Percentiles rank a stretch among this genome's conserved stretches.
Conservation (phyloP, 2,888 invertebrate species). For the Beris chalybata region DNA sequence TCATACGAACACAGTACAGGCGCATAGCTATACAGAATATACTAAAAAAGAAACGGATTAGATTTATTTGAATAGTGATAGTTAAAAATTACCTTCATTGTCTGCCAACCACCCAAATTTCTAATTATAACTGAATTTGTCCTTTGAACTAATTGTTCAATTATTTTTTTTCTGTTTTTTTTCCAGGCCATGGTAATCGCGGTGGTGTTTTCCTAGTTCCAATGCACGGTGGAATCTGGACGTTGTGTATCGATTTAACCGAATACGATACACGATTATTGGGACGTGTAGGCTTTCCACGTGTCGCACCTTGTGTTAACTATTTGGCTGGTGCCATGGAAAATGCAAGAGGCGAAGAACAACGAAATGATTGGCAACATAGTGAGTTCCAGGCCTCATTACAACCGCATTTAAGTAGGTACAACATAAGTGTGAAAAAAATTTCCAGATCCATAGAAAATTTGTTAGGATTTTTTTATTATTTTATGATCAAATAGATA, state of each 20-base stretch:
- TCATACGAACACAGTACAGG: no score
- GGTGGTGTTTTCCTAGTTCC: conserved; percentile 74
- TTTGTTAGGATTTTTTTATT: background rate
- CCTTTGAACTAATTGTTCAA: background rate
- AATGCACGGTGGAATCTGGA: conserved; percentile 91
- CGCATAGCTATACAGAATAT: no score
- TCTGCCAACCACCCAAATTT: no score
- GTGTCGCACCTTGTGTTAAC: conserved; percentile 71
- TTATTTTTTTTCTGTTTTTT: conserved; percentile 9
- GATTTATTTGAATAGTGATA: no score
- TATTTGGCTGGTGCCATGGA: conserved; percentile 74
- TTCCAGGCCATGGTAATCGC: conserved; percentile 57
- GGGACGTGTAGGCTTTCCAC: conserved; percentile 67
- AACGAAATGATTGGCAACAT: conserved; percentile 79
- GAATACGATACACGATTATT: conserved; percentile 73
- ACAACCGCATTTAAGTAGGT: conserved; percentile 57
- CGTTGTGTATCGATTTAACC: conserved; percentile 79
- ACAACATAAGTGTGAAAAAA: conserved; percentile 40
- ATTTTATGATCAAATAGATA: background rate
- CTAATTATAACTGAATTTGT: no score
- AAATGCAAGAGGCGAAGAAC: conserved; percentile 66
- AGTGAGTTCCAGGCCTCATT: conserved; percentile 62
- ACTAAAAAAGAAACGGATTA: no score
- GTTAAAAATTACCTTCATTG: no score
- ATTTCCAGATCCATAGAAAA: background rate